These are phyloP conservation scores for Amiota mariae DNA, from an alignment of 2,888 invertebrate species.

Conservation along the genomic window DNA sequence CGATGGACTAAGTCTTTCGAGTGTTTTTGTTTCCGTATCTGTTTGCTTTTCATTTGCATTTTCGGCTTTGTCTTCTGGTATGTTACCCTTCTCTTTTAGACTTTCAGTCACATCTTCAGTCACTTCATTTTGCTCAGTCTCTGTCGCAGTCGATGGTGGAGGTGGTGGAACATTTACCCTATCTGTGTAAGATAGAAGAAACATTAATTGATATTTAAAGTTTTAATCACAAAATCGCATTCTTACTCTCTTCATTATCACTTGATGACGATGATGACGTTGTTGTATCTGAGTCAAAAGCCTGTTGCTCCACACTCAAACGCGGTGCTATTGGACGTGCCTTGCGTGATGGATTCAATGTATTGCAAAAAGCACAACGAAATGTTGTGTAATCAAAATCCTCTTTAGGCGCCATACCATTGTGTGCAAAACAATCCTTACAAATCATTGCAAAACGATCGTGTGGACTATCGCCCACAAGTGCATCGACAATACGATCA, in stretches of 20 bases:
- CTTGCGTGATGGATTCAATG: slow-evolving; percentile 90
- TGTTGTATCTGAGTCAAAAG: neutral
- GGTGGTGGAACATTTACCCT: no score
- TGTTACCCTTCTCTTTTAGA: neutral
- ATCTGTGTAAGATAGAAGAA: neutral
- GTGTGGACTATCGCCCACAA: slow-evolving; percentile 95
- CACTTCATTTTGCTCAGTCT: slow-evolving; percentile 5
- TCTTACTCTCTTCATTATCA: slow-evolving; percentile 52
- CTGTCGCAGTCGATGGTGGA: no score
- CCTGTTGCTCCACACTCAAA: slow-evolving; percentile 43
- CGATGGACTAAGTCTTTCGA: neutral
- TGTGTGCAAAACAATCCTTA: slow-evolving; percentile 90
- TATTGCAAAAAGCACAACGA: slow-evolving; percentile 92
- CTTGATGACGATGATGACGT: slow-evolving; percentile 45
- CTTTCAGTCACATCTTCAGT: slow-evolving; percentile 5
- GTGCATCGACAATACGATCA: slow-evolving; percentile 93
- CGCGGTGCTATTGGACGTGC: slow-evolving; percentile 85
- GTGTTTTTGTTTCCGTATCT: neutral
- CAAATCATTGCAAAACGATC: slow-evolving; percentile 97
- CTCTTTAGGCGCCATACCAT: slow-evolving; percentile 88
- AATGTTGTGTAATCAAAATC: slow-evolving; percentile 86
- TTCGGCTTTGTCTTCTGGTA: neutral
- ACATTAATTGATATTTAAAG: neutral
- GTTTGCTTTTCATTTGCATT: neutral
- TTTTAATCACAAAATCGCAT: neutral